A percentile compares a stretch with the other conserved stretches of the same genome.
These are phyloP conservation scores for Psittacula cyanocephala DNA, from an alignment of 2,113 vertebrate genomes.

Conservation along the genomic window DNA sequence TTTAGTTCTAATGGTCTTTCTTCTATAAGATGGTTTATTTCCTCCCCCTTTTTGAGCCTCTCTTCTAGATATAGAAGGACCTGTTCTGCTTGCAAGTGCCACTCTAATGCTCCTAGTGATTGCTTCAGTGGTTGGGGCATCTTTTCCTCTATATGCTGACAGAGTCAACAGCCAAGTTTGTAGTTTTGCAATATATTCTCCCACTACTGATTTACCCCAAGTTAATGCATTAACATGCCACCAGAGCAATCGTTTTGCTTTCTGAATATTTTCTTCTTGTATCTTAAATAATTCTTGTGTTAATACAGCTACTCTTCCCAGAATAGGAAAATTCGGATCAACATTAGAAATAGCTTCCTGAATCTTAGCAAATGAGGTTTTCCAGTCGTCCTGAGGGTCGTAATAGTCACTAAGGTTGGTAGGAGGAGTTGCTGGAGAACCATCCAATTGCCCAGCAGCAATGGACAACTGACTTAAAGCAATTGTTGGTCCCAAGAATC, in stretches of 20 bases:
- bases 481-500: background rate
- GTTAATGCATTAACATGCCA: background rate
- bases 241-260: background rate
- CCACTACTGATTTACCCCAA: background rate
- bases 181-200: background rate
- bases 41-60: background rate
- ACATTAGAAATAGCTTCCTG: background rate
- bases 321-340: background rate
- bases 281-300: background rate
- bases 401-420: background rate
- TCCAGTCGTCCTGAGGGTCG: background rate
- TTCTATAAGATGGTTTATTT: background rate
- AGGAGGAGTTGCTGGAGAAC: background rate
- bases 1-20: background rate
- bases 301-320: background rate
- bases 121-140: background rate
- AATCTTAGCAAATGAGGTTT: background rate
- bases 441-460: background rate
- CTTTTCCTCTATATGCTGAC: background rate
- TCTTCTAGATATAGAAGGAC: background rate
- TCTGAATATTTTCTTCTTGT: background rate
- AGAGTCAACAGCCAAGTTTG: background rate
- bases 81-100: background rate
- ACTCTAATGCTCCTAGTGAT: background rate
- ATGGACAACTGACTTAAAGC: background rate